Base-by-base conservation (phyloP, 2,888 invertebrate genomes). In the Sclerodermus sp. region DNA sequence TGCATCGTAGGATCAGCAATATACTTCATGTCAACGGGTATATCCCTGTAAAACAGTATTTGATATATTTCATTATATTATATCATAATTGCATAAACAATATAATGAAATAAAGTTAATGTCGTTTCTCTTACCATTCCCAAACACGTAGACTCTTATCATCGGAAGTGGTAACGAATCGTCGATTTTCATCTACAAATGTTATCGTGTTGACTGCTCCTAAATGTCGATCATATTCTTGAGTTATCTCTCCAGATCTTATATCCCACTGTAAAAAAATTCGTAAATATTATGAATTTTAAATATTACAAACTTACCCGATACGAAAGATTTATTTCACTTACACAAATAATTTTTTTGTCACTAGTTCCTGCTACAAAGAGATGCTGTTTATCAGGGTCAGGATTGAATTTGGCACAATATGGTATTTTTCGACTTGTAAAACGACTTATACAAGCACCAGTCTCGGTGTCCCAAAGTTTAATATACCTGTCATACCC, bases 1-100 rank as follows among this genome's bases (percentile, higher is more conserved):
- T 99, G 99, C 95, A 99, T 96, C 0, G 94, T 89, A 0, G 99
- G 98, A 80, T 99, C 99, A 1, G 99, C 99, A 60, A 99, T 98
- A 79, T 99, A 96, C 78, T 99, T 99, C 91, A 99, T 99, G 79
- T 99, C 99, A 1, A 99, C 99, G 0, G 94, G 94, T 69, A 94
- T 94, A 74, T 94, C 93, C 82, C 82, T 82, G 47, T 44, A 59
- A 48, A 60, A 58, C 42, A 51, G 42, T 42, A 47, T 1, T 42
- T 23, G 36, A 16, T 10, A 5, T 16, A n/a, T 17, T 34, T 23
- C 15, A 6, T 31, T 44, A 10, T 36, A 2, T 39, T n/a, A n/a
- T n/a, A n/a, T n/a, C n/a, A n/a, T n/a, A n/a, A n/a, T n/a, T 30
- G 30, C 6, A 10, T 9, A 15, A 32, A 30, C 40, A 31, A 30